These are phyloP conservation scores for Glyphotaelius pellucidus DNA, from an alignment of 2,888 invertebrate species.

Conservation along the genomic window DNA sequence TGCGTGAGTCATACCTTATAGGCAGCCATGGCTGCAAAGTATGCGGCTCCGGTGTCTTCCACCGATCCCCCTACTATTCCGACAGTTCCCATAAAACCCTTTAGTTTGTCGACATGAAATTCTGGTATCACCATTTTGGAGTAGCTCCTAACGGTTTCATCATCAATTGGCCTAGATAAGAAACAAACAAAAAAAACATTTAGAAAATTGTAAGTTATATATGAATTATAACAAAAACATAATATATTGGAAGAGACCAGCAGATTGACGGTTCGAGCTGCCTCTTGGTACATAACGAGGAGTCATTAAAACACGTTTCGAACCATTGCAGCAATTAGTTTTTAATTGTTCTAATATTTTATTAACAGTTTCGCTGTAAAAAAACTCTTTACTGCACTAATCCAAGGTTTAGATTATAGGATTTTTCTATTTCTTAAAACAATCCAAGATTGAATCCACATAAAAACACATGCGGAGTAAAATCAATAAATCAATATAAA, in stretches of 20 bases:
- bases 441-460: neutral
- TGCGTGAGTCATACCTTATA: constrained; percentile 77
- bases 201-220: neutral
- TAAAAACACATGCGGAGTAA: neutral
- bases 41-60: constrained; percentile 98
- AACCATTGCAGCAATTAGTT: too few species aligned
- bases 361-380: too few species aligned
- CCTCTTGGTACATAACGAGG: too few species aligned
- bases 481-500: neutral
- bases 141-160: neutral
- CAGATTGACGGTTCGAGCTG: too few species aligned
- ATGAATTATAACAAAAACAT: too few species aligned
- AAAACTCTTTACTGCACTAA: too few species aligned
- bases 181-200: neutral
- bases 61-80: constrained; percentile 96
- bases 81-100: constrained; percentile 94
- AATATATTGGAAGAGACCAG: too few species aligned
- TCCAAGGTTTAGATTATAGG: neutral
- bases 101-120: constrained; percentile 82
- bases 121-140: constrained; percentile 72
- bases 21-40: constrained; percentile 94
- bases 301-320: too few species aligned
- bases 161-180: constrained; percentile 1
- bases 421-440: neutral
- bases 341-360: too few species aligned